Conservation (phyloP, 2,888 invertebrate species). For the Agrotis clavis region DNA sequence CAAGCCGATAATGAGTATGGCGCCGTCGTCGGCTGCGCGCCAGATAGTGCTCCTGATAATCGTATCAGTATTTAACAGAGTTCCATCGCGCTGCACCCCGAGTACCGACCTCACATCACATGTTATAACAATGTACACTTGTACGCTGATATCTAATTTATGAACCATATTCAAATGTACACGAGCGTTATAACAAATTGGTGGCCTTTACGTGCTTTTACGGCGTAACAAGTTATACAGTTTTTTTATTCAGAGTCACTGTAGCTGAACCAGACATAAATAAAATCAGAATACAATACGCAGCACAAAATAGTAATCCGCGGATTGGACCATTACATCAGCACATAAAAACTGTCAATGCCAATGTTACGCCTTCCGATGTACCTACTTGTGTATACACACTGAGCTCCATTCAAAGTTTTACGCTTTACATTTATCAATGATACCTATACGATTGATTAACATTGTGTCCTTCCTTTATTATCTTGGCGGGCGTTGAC, state of each 20-base stretch:
- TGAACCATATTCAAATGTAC: slow-evolving; percentile 60
- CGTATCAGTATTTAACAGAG: slow-evolving; percentile 68
- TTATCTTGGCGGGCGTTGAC: slow-evolving; percentile 13
- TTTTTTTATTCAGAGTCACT: slow-evolving; percentile 76
- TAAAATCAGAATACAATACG: slow-evolving; percentile 82
- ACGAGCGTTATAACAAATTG: slow-evolving; percentile 64
- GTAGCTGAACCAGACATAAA: slow-evolving; percentile 82
- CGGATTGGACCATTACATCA: slow-evolving; percentile 81
- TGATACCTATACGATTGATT: slow-evolving; percentile 52
- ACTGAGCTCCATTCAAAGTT: slow-evolving; percentile 73
- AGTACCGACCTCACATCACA: slow-evolving; percentile 58
- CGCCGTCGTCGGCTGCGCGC: slow-evolving; percentile 69
- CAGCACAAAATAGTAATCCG: slow-evolving; percentile 74
- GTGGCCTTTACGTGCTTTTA: slow-evolving; percentile 75
- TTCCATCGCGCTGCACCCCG: slow-evolving; percentile 59
- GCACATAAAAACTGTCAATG: slow-evolving; percentile 84
- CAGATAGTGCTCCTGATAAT: slow-evolving; percentile 79
- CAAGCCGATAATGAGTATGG: slow-evolving; percentile 77
- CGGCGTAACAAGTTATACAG: slow-evolving; percentile 70
- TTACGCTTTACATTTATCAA: slow-evolving; percentile 59
- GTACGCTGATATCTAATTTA: slow-evolving; percentile 34
- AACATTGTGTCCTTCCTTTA: slow-evolving; percentile 37
- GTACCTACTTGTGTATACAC: slow-evolving; percentile 64
- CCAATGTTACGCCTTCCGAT: slow-evolving; percentile 80
- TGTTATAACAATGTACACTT: slow-evolving; percentile 46